Conservation (phyloP, 2,113 vertebrate species). For the Saccopteryx bilineata region DNA sequence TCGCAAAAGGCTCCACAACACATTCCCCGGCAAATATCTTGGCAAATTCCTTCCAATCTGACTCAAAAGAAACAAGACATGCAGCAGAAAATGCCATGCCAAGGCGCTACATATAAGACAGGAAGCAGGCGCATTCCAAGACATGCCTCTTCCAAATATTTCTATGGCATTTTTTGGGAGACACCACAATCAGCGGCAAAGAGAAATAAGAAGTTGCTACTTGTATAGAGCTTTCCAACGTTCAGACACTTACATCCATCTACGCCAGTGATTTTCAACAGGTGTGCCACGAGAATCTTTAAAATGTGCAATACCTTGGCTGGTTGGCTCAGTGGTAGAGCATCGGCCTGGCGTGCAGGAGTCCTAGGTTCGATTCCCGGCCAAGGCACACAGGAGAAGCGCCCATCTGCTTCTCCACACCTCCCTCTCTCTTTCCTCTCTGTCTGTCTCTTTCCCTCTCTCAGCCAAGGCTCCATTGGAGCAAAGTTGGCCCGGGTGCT, state of each 20-base stretch:
- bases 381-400: too few relatives aligned
- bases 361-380: too few relatives aligned
- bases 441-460: too few relatives aligned
- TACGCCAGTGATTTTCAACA: background rate
- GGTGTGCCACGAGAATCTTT: background rate
- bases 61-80: background rate
- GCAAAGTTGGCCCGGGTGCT: too few relatives aligned
- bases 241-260: background rate
- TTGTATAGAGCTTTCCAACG: background rate
- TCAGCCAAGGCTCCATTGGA: too few relatives aligned
- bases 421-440: too few relatives aligned
- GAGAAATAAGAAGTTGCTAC: background rate
- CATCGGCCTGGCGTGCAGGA: too few relatives aligned
- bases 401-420: too few relatives aligned
- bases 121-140: background rate
- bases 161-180: background rate
- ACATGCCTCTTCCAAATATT: background rate
- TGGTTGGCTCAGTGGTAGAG: too few relatives aligned
- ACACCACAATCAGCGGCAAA: background rate
- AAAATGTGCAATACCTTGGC: background rate
- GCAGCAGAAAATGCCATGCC: background rate
- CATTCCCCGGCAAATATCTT: background rate
- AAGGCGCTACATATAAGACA: background rate
- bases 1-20: conserved; percentile 6
- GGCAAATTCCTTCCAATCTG: conserved; percentile 47